These are phyloP conservation scores for Anthoptus insignis DNA, from an alignment of 2,888 invertebrate genomes.

Conservation along the genomic window DNA sequence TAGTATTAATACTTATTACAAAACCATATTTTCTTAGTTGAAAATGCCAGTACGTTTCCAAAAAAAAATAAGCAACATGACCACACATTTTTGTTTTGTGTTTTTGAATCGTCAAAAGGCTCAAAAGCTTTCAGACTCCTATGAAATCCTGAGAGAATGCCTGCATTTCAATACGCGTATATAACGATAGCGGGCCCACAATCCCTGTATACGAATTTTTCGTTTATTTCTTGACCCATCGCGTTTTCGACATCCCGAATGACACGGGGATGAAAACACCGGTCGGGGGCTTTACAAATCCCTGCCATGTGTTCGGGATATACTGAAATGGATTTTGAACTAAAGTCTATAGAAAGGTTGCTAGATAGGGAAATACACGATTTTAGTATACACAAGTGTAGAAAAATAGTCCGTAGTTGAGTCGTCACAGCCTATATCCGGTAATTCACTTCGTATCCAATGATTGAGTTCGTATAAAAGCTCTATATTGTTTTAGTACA, in stretches of 20 bases:
- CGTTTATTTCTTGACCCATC: conserved; percentile 31
- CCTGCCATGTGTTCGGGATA: conserved; percentile 21
- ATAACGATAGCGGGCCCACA: conserved; percentile 1
- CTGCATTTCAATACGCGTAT: conserved; percentile 8
- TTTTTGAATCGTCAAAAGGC: neutral
- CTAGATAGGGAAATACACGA: neutral
- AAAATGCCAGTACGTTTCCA: too few species aligned
- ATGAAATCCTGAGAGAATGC: conserved; percentile 6
- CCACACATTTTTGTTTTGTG: neutral
- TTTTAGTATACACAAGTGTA: neutral
- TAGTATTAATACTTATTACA: too few species aligned
- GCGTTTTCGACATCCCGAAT: conserved; percentile 27
- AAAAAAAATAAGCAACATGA: neutral
- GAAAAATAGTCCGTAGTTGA: neutral
- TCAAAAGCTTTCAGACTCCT: conserved; percentile 1
- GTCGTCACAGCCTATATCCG: too few species aligned
- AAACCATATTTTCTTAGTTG: too few species aligned
- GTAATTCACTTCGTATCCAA: neutral
- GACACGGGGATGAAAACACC: conserved; percentile 26
- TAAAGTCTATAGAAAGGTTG: neutral
- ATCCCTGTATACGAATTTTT: conserved; percentile 14
- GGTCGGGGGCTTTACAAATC: conserved; percentile 15
- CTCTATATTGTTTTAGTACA: too few species aligned
- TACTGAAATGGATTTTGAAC: conserved; percentile 19
- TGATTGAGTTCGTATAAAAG: too few species aligned